A percentile compares a stretch with the other conserved stretches of the same genome.
These are phyloP conservation scores for Coccyzus lansbergi DNA, from an alignment of 2,797 vertebrate genomes.

Conservation along the genomic window DNA sequence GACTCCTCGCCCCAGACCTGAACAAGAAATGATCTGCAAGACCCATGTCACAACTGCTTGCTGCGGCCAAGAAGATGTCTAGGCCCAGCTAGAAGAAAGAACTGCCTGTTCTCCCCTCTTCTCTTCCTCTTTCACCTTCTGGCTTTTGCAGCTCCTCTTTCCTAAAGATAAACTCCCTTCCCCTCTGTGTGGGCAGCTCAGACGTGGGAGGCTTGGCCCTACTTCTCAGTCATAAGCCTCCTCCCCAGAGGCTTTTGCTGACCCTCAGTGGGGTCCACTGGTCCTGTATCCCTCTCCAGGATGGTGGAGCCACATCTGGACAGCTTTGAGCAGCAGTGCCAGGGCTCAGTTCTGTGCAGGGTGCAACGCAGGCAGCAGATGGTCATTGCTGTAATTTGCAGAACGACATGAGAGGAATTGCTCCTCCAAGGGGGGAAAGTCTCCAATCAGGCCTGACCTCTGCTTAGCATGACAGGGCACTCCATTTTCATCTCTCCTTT, in stretches of 20 bases:
- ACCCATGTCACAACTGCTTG: not conserved
- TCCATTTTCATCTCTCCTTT: not conserved
- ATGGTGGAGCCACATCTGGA: not conserved
- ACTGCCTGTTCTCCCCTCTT: not conserved
- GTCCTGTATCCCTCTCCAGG: not conserved
- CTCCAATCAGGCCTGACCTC: not conserved
- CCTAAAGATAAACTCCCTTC: not conserved
- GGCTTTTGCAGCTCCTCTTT: not conserved
- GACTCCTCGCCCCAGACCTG: not conserved
- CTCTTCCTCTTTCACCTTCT: constrained; percentile 9
- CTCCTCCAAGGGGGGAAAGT: not conserved
- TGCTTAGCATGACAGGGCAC: rapidly evolving
- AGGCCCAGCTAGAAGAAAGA: not conserved
- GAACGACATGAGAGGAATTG: not conserved
- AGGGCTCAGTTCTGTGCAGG: rapidly evolving
- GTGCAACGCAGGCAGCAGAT: rapidly evolving
- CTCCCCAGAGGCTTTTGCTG: not conserved
- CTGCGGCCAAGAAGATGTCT: not conserved
- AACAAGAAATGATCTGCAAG: not conserved
- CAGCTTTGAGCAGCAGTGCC: not conserved
- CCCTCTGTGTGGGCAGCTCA: rapidly evolving
- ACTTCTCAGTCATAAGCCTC: not conserved
- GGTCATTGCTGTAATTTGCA: rapidly evolving
- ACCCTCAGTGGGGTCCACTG: rapidly evolving
- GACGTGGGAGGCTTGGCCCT: not conserved